Evolutionary conservation across 2,888 invertebrate genomes (phyloP).

Genomic region (Acronicta alni): DNA sequence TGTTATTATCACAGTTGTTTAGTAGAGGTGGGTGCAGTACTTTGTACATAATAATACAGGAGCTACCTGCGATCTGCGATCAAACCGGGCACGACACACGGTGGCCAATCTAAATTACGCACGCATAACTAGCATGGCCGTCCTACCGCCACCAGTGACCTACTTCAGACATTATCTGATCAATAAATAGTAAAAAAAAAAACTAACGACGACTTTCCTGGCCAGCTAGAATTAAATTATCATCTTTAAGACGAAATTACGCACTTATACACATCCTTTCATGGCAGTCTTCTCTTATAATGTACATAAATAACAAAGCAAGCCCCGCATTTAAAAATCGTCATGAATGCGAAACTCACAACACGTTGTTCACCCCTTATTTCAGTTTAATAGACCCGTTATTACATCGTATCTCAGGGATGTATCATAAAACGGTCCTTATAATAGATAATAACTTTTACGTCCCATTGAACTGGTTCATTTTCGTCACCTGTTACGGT

Average conservation of each 20-base stretch:
- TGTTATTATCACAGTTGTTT: constrained; percentile 90
- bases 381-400: constrained; percentile 75
- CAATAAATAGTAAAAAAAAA: constrained; percentile 66
- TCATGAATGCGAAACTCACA: constrained; percentile 77
- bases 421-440: constrained; percentile 76
- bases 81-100: constrained; percentile 76
- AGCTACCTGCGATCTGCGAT: constrained; percentile 83
- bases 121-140: constrained; percentile 74
- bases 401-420: constrained; percentile 73
- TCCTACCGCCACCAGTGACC: constrained; percentile 62
- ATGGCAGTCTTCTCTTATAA: constrained; percentile 87
- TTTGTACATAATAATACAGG: constrained; percentile 88
- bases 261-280: constrained; percentile 82
- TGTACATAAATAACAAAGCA: constrained; percentile 86
- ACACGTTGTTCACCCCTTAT: constrained; percentile 84
- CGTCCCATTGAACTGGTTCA: constrained; percentile 88
- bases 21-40: constrained; percentile 90
- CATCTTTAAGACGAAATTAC: constrained; percentile 85
- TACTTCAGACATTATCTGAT: constrained; percentile 67
- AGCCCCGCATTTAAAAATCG: constrained; percentile 76
- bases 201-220: constrained; percentile 65
- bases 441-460: constrained; percentile 87
- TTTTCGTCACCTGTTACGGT: constrained; percentile 86
- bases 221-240: constrained; percentile 74
- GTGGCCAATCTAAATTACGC: constrained; percentile 75